These are phyloP conservation scores for Glareola pratincola DNA, from an alignment of 2,113 vertebrate genomes.

Conservation along the genomic window DNA sequence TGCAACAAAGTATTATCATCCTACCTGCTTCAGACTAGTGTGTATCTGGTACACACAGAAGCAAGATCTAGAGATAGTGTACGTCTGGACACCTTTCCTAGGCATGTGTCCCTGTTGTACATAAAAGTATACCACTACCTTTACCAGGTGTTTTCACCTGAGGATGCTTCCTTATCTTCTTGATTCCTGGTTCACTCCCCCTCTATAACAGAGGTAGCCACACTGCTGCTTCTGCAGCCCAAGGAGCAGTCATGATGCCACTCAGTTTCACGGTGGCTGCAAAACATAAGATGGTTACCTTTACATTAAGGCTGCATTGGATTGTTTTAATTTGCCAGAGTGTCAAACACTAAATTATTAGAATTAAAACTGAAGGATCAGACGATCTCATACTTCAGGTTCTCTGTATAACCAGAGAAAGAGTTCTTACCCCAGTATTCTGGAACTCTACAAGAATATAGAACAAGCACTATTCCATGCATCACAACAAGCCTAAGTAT, in stretches of 20 bases:
- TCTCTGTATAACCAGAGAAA: background rate
- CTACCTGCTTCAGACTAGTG: background rate
- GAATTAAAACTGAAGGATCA: background rate
- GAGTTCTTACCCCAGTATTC: background rate
- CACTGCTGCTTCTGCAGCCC: background rate
- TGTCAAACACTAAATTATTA: background rate
- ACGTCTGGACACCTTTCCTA: background rate
- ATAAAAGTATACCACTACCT: background rate
- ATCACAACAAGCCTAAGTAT: background rate
- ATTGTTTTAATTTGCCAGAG: background rate
- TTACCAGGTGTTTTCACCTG: background rate
- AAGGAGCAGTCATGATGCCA: background rate
- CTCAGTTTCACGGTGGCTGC: background rate
- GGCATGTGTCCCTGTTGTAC: background rate
- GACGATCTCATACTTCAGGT: background rate
- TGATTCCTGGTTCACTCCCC: background rate
- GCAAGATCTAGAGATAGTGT: background rate
- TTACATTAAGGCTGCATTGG: background rate
- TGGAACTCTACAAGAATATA: background rate
- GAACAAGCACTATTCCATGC: background rate
- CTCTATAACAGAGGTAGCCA: background rate
- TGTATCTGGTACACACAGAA: background rate
- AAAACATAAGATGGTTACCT: background rate
- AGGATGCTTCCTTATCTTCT: background rate
- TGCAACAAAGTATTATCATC: constrained; percentile 2